Evolutionary conservation across 2,113 vertebrate genomes (phyloP).

Genomic region (Euleptes europaea): DNA sequence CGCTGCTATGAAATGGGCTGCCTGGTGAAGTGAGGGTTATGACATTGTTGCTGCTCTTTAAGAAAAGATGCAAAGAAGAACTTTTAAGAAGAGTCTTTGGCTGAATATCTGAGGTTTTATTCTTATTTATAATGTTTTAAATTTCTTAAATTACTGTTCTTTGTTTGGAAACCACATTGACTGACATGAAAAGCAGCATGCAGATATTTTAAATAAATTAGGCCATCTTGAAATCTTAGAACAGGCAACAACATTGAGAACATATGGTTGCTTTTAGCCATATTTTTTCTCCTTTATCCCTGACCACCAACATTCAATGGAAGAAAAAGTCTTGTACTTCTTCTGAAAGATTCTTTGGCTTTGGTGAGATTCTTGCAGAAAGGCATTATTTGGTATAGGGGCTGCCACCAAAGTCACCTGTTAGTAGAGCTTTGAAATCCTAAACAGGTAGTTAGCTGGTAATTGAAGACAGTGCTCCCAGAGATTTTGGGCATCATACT

Average conservation of each 20-base stretch:
- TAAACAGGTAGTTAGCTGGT: neutral
- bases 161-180: too few relatives aligned
- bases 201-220: too few relatives aligned
- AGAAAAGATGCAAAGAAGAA: too few relatives aligned
- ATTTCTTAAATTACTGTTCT: too few relatives aligned
- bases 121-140: too few relatives aligned
- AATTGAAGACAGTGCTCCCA: neutral
- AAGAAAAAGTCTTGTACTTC: neutral
- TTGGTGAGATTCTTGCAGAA: neutral
- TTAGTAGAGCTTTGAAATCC: neutral
- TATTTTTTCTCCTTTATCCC: neutral
- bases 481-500: neutral
- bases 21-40: too few relatives aligned
- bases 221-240: neutral
- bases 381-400: neutral
- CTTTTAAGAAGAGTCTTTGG: too few relatives aligned
- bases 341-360: neutral
- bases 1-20: too few relatives aligned
- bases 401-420: neutral
- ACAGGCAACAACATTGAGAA: neutral
- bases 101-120: too few relatives aligned
- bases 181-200: too few relatives aligned
- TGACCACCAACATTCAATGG: neutral
- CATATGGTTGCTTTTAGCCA: neutral
- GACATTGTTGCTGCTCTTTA: too few relatives aligned